A percentile compares a stretch with the other conserved stretches of the same genome.
Evolutionary conservation across 2,113 vertebrate species (phyloP).

Genomic region (Ctenodactylus gundi): DNA sequence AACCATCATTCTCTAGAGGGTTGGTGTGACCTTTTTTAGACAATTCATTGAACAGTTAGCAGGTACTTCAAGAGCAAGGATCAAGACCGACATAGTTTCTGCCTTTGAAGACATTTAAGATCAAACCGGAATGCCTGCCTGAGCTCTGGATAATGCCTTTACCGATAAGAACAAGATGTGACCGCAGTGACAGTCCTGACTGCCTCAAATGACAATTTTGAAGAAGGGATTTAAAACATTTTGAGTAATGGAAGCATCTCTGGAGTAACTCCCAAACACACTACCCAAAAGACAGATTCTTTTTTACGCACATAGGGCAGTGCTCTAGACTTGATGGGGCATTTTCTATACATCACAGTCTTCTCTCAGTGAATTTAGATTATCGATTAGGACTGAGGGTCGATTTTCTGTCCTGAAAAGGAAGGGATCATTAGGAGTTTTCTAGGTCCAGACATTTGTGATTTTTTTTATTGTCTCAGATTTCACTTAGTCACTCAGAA

Average conservation of each 20-base stretch:
- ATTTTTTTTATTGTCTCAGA: neutral
- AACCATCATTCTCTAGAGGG: neutral
- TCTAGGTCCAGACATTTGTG: neutral
- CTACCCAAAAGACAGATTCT: constrained; percentile 40
- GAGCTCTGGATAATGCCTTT: constrained; percentile 55
- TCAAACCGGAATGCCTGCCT: constrained; percentile 52
- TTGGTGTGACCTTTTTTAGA: constrained; percentile 21
- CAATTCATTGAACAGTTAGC: constrained; percentile 59
- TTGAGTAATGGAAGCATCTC: constrained; percentile 65
- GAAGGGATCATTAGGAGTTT: neutral
- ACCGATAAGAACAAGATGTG: constrained; percentile 60
- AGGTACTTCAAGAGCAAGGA: constrained; percentile 57
- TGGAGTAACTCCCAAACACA: constrained; percentile 43
- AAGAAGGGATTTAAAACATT: constrained; percentile 75
- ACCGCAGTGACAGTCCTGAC: constrained; percentile 66
- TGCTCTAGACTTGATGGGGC: neutral
- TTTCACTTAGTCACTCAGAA: neutral
- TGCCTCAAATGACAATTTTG: constrained; percentile 66
- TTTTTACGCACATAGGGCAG: neutral
- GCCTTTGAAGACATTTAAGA: constrained; percentile 56
- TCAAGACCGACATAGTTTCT: constrained; percentile 54
- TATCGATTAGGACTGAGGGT: neutral
- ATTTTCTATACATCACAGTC: neutral
- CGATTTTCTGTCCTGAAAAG: neutral
- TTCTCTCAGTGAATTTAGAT: neutral